These are phyloP conservation scores for Epirrita christyi DNA, from an alignment of 2,888 invertebrate genomes.

Conservation along the genomic window DNA sequence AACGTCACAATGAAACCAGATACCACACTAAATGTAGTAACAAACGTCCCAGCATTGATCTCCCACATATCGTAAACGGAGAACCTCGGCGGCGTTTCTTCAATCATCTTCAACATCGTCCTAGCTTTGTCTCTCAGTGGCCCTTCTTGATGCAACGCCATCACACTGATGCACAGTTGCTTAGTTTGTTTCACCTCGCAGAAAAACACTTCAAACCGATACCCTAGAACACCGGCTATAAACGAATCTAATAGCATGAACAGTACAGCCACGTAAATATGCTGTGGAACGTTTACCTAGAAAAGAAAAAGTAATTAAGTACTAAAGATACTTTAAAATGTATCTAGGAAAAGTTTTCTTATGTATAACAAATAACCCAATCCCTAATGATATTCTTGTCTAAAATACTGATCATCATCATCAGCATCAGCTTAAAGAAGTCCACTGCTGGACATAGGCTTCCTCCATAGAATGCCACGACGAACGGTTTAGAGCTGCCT, in stretches of 20 bases:
- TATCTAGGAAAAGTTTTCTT: too few species aligned
- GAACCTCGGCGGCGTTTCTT: slow-evolving; percentile 56
- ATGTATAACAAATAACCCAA: too few species aligned
- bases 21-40: slow-evolving; percentile 48
- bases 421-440: too few species aligned
- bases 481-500: too few species aligned
- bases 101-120: slow-evolving; percentile 60
- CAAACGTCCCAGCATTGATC: slow-evolving; percentile 47
- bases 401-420: too few species aligned
- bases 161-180: slow-evolving; percentile 53
- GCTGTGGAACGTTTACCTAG: slow-evolving; percentile 39
- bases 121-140: slow-evolving; percentile 62
- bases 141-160: slow-evolving; percentile 56
- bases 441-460: too few species aligned
- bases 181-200: slow-evolving; percentile 61
- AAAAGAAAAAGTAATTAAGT: neutral
- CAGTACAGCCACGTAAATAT: slow-evolving; percentile 36
- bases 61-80: slow-evolving; percentile 56
- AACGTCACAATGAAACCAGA: slow-evolving; percentile 51
- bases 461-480: too few species aligned
- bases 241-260: slow-evolving; percentile 44
- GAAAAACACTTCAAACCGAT: slow-evolving; percentile 54
- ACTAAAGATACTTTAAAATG: neutral
- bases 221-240: slow-evolving; percentile 48
- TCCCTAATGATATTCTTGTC: too few species aligned